A percentile compares a stretch with the other conserved stretches of the same genome.
phyloP scores from a whole-genome alignment of 2,113 vertebrate genomes.

The Phylloscopus trochilus region DNA sequence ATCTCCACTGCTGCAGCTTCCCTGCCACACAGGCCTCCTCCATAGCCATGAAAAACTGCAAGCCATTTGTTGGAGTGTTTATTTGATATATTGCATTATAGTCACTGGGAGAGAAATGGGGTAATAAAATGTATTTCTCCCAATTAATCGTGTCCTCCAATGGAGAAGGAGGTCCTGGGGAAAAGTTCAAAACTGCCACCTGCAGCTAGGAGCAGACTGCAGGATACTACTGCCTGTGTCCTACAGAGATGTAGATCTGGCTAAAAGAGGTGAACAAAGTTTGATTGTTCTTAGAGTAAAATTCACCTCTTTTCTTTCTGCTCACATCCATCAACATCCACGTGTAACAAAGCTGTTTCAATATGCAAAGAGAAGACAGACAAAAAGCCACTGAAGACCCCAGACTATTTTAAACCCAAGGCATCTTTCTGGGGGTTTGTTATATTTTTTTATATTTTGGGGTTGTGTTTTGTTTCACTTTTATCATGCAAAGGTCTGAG shows the following conservation, averaged over 20 bases:
- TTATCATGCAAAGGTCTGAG: accelerated
- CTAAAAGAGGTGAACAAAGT: not conserved
- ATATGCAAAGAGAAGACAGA: not conserved
- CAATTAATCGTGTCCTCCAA: not conserved
- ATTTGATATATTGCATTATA: not conserved
- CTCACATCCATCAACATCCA: not conserved
- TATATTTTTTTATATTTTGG: not conserved
- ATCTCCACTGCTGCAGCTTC: not conserved
- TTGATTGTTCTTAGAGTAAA: not conserved
- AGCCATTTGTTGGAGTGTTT: not conserved
- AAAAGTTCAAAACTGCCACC: not conserved
- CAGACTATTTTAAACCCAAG: not conserved
- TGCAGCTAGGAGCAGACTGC: not conserved
- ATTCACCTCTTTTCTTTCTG: not conserved
- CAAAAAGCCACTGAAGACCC: not conserved
- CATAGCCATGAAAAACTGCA: not conserved
- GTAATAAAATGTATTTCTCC: not conserved
- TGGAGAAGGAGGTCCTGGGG: not conserved
- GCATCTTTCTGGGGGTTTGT: not conserved
- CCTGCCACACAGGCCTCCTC: not conserved
- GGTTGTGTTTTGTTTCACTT: not conserved
- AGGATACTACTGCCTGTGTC: not conserved
- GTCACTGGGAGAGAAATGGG: not conserved
- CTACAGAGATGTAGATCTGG: not conserved
- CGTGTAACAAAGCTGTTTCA: not conserved